Base-by-base conservation (phyloP, 2,888 invertebrate species). In the Endotricha flammealis region DNA sequence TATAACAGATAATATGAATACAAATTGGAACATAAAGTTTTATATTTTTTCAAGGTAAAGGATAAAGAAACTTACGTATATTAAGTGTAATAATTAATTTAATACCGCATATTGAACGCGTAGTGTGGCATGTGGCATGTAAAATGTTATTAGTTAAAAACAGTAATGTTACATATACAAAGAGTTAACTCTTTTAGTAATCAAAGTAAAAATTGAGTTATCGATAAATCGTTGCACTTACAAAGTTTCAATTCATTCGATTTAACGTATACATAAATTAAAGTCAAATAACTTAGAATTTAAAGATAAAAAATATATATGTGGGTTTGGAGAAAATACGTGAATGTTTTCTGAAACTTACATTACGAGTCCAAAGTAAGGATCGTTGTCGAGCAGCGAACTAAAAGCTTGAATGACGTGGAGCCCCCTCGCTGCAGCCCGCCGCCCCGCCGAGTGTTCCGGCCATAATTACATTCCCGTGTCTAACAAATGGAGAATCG, bases 401-500 rank as follows among this genome's bases (percentile, higher is more conserved):
- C 80, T 83, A 82, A 83, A 85, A 81, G 80, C 81, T 69, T 70
- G 71, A 78, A 78, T 80, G 81, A 78, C 73, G 77, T 63, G 69
- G 57, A 58, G 58, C 64, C 59, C 57, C 62, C 63, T 49, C 61
- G 47, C 59, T 57, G 61, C 57, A 57, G 50, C 50, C 57, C 55
- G 47, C 35, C 58, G 40, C 57, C 71, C 71, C 68, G 58, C 70
- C 69, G 75, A 78, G 75, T 77, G 78, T 79, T 79, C 80, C 80
- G 78, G 77, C 81, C 85, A 87, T 88, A 88, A 88, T 88, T 87
- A 88, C 86, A 86, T 88, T 88, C 83, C 82, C 85, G 82, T 88
- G 88, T 88, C 87, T 86, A 87, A 88, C 87, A 88, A 88, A 88
- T 88, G 88, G 88, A 88, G 87, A 87, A 88, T 87, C 88, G 85